Evolutionary conservation across 2,113 vertebrate genomes (phyloP).

Genomic region (Scolopax mira): DNA sequence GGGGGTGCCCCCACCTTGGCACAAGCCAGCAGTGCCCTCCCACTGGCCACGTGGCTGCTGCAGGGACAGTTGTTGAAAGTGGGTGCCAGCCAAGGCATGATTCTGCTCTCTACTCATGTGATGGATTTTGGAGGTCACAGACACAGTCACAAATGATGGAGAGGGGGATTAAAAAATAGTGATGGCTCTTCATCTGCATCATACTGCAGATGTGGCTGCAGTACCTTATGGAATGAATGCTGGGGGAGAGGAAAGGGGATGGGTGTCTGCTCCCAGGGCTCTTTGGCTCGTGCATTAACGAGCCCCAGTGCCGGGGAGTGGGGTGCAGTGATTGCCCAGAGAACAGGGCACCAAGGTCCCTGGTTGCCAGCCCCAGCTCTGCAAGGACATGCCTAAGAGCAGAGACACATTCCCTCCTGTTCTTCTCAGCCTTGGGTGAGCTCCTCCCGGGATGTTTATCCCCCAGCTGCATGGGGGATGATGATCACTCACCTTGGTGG

Average conservation of each 20-base stretch:
- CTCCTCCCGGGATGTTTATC: not conserved
- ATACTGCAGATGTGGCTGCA: accelerated
- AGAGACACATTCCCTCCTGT: not conserved
- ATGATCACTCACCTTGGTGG: not conserved
- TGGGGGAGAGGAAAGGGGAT: not conserved
- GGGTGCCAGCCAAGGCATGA: not conserved
- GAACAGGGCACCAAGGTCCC: not conserved
- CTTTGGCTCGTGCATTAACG: not conserved
- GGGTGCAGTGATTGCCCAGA: not conserved
- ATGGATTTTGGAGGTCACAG: not conserved
- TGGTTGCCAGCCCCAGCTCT: not conserved
- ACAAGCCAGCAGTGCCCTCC: not conserved
- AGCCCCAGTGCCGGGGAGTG: not conserved
- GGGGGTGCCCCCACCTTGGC: not conserved
- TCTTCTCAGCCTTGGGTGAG: not conserved
- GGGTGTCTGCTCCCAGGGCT: not conserved
- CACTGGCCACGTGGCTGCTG: not conserved
- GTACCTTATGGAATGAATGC: not conserved
- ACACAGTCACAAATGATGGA: not conserved
- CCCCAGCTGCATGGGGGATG: not conserved
- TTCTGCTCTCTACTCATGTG: not conserved
- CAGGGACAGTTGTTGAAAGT: not conserved
- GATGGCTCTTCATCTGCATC: no score
- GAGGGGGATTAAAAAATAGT: not conserved
- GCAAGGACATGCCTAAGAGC: accelerated